These are phyloP conservation scores for Procapra przewalskii DNA, from an alignment of 2,113 vertebrate genomes.

Conservation along the genomic window DNA sequence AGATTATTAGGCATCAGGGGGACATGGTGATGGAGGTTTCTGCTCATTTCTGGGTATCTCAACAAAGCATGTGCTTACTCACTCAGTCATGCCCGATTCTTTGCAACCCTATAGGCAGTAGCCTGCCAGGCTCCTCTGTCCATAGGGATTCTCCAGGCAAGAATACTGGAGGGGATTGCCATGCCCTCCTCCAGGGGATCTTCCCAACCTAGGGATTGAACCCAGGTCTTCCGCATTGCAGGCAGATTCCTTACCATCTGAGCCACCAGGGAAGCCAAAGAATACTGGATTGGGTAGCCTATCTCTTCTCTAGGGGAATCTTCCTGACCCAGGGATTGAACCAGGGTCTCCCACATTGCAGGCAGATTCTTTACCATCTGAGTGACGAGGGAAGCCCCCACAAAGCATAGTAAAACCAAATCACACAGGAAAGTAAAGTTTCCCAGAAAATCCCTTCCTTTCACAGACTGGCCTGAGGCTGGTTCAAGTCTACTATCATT, in stretches of 20 bases:
- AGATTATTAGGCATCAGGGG: neutral
- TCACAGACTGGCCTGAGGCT: neutral
- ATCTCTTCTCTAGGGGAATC: neutral
- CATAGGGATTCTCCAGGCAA: neutral
- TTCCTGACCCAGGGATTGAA: neutral
- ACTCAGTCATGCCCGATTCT: neutral
- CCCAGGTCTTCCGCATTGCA: neutral
- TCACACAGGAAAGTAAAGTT: neutral
- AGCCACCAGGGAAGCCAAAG: neutral
- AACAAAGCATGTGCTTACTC: neutral
- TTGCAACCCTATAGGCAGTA: neutral
- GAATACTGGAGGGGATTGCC: neutral
- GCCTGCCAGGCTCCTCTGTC: neutral
- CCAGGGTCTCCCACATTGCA: neutral
- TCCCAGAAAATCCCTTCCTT: neutral
- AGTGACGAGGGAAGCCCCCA: neutral
- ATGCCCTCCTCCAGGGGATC: neutral
- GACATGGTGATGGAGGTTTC: neutral
- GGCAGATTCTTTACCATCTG: neutral
- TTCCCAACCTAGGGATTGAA: neutral
- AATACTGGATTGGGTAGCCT: neutral
- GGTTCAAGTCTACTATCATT: neutral
- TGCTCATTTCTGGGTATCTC: neutral
- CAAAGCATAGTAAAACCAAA: neutral
- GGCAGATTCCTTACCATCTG: neutral